These are phyloP conservation scores for Agrotis clavis DNA, from an alignment of 2,888 invertebrate genomes.

Conservation along the genomic window DNA sequence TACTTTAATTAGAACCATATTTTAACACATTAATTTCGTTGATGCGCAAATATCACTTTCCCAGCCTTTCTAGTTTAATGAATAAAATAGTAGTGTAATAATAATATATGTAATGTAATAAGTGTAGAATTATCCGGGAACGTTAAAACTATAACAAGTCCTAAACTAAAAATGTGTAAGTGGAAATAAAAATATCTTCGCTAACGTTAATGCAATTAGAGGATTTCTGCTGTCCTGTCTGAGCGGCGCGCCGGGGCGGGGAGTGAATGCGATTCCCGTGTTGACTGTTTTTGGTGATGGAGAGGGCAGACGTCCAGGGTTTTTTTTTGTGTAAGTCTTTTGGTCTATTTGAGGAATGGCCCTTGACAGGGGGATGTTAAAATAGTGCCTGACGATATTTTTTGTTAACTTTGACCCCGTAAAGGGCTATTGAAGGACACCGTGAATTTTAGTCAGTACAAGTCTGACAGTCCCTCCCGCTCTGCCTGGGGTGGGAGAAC, in stretches of 20 bases:
- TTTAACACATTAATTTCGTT: neutral
- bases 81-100: too few species aligned
- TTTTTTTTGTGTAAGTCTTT: neutral
- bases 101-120: too few species aligned
- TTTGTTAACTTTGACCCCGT: neutral
- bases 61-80: neutral
- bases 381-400: neutral
- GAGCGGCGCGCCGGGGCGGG: neutral
- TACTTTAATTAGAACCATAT: constrained; percentile 31
- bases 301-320: neutral
- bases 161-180: neutral
- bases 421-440: too few species aligned
- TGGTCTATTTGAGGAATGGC: constrained; percentile 12
- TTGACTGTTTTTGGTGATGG: neutral
- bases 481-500: too few species aligned
- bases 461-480: too few species aligned
- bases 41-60: neutral
- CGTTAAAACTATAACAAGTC: neutral
- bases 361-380: neutral
- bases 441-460: too few species aligned
- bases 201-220: constrained; percentile 36
- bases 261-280: constrained; percentile 42
- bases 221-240: neutral
- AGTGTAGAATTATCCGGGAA: neutral
- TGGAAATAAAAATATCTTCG: constrained; percentile 36